Conservation (phyloP, 2,113 vertebrate species). For the Lanius collurio region DNA sequence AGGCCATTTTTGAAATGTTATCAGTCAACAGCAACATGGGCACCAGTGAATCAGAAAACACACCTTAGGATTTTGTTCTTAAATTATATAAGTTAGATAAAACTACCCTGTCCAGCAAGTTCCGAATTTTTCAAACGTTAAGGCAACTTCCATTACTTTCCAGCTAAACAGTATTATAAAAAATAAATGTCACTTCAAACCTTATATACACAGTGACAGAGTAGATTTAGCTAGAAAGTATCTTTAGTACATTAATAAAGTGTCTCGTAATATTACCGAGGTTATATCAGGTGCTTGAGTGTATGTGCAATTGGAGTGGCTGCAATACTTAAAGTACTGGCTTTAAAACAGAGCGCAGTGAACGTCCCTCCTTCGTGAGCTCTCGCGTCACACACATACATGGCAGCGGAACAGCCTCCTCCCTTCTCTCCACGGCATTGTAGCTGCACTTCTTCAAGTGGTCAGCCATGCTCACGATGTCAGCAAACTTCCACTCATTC, state of each 20-base stretch:
- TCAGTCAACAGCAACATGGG: constrained; percentile 63
- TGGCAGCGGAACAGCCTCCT: constrained; percentile 90
- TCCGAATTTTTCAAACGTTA: constrained; percentile 81
- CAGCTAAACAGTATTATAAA: constrained; percentile 82
- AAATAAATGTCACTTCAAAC: constrained; percentile 87
- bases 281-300: constrained; percentile 75
- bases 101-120: constrained; percentile 80
- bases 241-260: constrained; percentile 83
- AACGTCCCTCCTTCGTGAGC: constrained; percentile 92
- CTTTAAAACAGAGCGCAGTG: constrained; percentile 89
- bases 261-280: constrained; percentile 74
- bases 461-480: constrained; percentile 94
- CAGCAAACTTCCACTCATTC: constrained; percentile 89
- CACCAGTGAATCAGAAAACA: constrained; percentile 69
- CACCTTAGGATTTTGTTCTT: constrained; percentile 48
- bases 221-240: constrained; percentile 74
- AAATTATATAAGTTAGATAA: constrained; percentile 71
- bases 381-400: constrained; percentile 94
- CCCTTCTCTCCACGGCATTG: constrained; percentile 87
- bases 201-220: constrained; percentile 83
- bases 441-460: constrained; percentile 93
- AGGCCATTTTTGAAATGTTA: constrained; percentile 60
- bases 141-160: constrained; percentile 81
- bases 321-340: constrained; percentile 81
- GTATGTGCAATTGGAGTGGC: constrained; percentile 68